Evolutionary conservation across 2,113 vertebrate species (phyloP).

Genomic region (Serilophus lunatus): DNA sequence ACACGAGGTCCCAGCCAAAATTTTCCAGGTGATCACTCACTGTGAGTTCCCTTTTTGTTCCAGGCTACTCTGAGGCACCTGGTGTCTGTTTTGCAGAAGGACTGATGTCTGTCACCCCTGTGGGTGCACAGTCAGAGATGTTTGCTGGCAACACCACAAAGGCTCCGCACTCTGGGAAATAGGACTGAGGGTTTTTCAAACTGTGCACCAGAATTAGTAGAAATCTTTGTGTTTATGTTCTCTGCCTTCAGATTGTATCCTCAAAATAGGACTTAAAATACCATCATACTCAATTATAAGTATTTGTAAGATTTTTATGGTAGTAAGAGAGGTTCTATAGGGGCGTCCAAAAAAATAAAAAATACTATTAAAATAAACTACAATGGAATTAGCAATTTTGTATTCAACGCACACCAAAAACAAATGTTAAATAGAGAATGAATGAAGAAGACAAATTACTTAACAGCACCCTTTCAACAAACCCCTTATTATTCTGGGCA

Average conservation of each 20-base stretch:
- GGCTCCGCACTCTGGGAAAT: neutral
- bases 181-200: neutral
- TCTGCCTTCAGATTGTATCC: neutral
- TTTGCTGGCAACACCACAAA: neutral
- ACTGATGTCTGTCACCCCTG: accelerated
- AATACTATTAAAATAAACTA: neutral
- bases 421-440: neutral
- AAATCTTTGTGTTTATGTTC: neutral
- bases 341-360: neutral
- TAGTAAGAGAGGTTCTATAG: neutral
- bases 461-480: conserved; percentile 39
- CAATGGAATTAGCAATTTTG: neutral
- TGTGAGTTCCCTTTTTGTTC: neutral
- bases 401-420: neutral
- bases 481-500: conserved; percentile 43
- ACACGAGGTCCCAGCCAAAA: neutral
- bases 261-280: neutral
- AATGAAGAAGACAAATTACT: conserved; percentile 43
- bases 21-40: neutral
- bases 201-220: neutral
- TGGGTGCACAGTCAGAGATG: neutral
- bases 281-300: neutral
- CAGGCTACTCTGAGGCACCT: neutral
- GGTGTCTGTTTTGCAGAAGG: neutral
- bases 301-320: neutral